Evolutionary conservation across 2,888 invertebrate species (phyloP).

Genomic region (Elegia similella): DNA sequence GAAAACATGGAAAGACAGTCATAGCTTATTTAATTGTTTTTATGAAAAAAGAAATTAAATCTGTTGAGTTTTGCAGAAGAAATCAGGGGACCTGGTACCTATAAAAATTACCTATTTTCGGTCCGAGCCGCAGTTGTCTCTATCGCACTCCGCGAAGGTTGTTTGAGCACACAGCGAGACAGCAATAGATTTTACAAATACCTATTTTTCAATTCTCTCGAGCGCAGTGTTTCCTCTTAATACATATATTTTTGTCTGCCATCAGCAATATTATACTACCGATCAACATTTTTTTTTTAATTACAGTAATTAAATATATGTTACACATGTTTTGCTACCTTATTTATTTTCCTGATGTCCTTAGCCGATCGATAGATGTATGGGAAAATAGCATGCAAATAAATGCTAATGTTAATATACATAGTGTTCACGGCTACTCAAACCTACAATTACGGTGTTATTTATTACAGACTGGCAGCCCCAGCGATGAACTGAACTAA

Average conservation of each 20-base stretch:
- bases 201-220: too few species aligned
- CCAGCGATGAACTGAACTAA: constrained; percentile 7
- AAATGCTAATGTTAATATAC: constrained; percentile 10
- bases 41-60: too few species aligned
- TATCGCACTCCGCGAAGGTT: too few species aligned
- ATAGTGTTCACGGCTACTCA: constrained; percentile 15
- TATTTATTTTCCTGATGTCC: constrained; percentile 2
- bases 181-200: too few species aligned
- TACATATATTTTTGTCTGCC: neutral
- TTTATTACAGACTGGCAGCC: constrained; percentile 20
- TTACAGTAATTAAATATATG: neutral
- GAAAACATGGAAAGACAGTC: too few species aligned
- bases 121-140: too few species aligned
- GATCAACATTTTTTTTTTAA: neutral
- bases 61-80: too few species aligned
- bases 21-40: too few species aligned
- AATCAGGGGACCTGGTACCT: too few species aligned
- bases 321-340: neutral
- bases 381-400: constrained; percentile 12
- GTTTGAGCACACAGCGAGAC: too few species aligned
- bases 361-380: constrained; percentile 2
- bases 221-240: too few species aligned
- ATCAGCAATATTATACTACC: neutral
- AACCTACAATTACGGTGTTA: constrained; percentile 19
- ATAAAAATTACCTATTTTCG: too few species aligned